Percentiles rank a stretch among this genome's conserved stretches.
Conservation (phyloP, 2,797 vertebrate genomes). For the Alca torda region DNA sequence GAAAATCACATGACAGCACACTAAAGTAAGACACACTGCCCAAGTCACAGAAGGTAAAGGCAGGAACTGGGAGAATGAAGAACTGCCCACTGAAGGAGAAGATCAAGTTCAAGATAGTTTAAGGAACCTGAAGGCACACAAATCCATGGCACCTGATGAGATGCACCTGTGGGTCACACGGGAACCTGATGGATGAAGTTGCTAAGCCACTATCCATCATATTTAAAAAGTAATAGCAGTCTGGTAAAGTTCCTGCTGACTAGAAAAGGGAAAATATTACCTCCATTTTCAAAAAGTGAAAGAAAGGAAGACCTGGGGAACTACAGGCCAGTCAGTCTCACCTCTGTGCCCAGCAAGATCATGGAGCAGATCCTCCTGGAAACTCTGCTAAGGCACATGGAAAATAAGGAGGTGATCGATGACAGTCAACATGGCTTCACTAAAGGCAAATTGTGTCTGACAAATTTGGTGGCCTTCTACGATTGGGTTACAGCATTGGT, state of each 20-base stretch:
- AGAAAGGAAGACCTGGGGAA: neutral
- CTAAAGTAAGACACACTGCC: neutral
- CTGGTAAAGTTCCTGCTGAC: neutral
- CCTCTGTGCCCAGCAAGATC: too few relatives aligned
- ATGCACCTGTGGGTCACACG: neutral
- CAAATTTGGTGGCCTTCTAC: neutral
- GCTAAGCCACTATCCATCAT: neutral
- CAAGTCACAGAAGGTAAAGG: neutral
- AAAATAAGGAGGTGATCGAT: neutral
- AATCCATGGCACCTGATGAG: neutral
- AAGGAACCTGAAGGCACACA: neutral
- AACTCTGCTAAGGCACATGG: neutral
- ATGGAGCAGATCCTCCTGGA: too few relatives aligned
- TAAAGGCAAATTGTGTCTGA: neutral
- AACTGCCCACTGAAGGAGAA: neutral
- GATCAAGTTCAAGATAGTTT: neutral
- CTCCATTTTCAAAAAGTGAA: neutral
- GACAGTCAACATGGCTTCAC: neutral
- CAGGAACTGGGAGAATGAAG: neutral
- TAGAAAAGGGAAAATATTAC: neutral
- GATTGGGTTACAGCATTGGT: neutral
- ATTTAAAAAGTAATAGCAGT: neutral
- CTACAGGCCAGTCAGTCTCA: too few relatives aligned
- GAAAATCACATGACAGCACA: neutral
- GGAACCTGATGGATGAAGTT: neutral